Base-by-base conservation (phyloP, 2,797 vertebrate genomes). In the Selene dorsalis region DNA sequence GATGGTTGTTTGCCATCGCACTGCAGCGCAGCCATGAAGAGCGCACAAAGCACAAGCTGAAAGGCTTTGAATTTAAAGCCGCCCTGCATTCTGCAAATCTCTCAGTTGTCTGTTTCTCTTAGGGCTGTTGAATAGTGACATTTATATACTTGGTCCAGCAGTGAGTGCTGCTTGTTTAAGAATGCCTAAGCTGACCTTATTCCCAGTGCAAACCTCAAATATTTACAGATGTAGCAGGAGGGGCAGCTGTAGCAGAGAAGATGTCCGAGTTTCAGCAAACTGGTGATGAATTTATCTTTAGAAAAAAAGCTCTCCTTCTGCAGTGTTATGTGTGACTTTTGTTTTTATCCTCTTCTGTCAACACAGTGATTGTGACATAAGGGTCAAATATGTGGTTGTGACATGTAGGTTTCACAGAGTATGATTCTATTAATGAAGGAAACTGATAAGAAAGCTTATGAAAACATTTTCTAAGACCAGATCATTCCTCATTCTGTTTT, bases 61-160 rank as follows among this genome's bases (percentile, higher is more conserved):
- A 75, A 73, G 79, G 69, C 75, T 88, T 75, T 83, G 83, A 84
- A 80, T 84, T 69, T 48, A 64, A 90, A 83, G 73, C 77, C 64
- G 35, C 68, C 59, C 77, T 55, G 72, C 79, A 82, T 90, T 88
- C 82, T 86, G 79, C 69, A 83, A 87, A 89, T 85, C 76, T 75
- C 84, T 61, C 77, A 79, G 38, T 86, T 88, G 87, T 88, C 88
- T 85, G 79, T 88, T 89, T 84, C 86, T 68, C 81, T 87, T 85
- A 74, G 61, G 38, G 75, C 69, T 4, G 24, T 17, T 72, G 45
- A 90, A 91, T 77, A 35, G 88, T 80, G 84, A 89, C 77, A 89
- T 89, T 90, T 91, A 86, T 82, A 90, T 89, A 77, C 80, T 82
- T 82, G 85, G 84, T 87, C 79, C 79, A n/a, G 69, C 80, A 84